Percentiles rank a stretch among this genome's conserved stretches.
Evolutionary conservation across 2,888 invertebrate genomes (phyloP).

Genomic region (Temnothorax unifasciatus): DNA sequence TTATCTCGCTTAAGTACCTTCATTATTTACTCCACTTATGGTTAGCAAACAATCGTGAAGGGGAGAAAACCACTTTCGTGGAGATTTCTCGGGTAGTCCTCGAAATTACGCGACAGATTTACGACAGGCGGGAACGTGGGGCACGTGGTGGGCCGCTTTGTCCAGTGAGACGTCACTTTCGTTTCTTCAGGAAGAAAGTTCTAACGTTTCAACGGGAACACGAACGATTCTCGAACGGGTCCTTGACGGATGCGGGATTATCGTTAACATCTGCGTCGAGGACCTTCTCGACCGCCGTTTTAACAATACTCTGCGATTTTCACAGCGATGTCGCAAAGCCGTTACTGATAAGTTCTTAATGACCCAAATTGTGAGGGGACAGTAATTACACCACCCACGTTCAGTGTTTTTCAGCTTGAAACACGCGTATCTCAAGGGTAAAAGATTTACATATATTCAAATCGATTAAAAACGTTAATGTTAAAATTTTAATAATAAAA

Average conservation of each 20-base stretch:
- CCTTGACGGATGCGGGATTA: background rate
- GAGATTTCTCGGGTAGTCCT: background rate
- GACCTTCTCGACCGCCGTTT: background rate
- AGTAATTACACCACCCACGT: background rate
- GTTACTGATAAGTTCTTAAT: constrained; percentile 49
- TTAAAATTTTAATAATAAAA: background rate
- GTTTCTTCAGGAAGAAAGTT: constrained; percentile 7
- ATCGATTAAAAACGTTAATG: constrained; percentile 2
- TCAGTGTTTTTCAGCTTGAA: background rate
- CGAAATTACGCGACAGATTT: constrained; percentile 23
- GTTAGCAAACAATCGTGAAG: constrained; percentile 6
- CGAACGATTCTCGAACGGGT: background rate
- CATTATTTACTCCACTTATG: constrained; percentile 17
- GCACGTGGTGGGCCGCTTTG: background rate
- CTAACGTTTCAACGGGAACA: constrained; percentile 11
- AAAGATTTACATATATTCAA: constrained; percentile 9
- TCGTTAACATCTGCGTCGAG: constrained; percentile 13
- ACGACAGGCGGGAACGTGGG: background rate
- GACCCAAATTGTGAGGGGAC: background rate
- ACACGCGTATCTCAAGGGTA: background rate
- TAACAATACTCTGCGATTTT: constrained; percentile 46
- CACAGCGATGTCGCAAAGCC: background rate
- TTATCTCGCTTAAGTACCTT: constrained; percentile 5
- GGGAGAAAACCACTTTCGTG: background rate
- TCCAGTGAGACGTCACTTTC: constrained; percentile 1